Conservation (phyloP, 2,888 invertebrate species). For the Drosophila infuscata region DNA sequence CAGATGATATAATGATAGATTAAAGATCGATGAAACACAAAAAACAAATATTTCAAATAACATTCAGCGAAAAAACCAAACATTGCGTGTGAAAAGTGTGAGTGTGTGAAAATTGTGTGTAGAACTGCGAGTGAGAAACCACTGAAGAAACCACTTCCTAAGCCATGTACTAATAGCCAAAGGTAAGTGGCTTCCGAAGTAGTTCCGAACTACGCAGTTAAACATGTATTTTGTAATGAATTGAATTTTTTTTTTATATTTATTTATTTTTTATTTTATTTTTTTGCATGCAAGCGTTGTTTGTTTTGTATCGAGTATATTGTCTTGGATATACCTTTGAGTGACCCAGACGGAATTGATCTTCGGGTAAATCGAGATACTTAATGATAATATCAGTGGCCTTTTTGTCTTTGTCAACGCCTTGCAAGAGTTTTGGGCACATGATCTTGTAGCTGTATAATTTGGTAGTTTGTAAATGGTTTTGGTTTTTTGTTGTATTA, state of each 20-base stretch:
- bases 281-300: constrained; percentile 32
- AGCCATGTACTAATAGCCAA: constrained; percentile 66
- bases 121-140: background rate
- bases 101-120: constrained; percentile 11
- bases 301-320: constrained; percentile 64
- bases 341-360: constrained; percentile 97
- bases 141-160: constrained; percentile 18
- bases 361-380: constrained; percentile 93
- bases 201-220: background rate
- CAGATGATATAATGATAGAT: constrained; percentile 15
- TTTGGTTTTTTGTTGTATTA: constrained; percentile 43
- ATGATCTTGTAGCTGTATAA: constrained; percentile 99
- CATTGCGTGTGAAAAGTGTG: constrained; percentile 11
- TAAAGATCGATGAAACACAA: constrained; percentile 33
- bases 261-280: too few relatives aligned
- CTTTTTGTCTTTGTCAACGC: constrained; percentile 87
- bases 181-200: constrained; percentile 5
- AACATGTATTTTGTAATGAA: background rate
- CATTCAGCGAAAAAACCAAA: constrained; percentile 19
- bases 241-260: background rate
- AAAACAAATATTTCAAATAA: constrained; percentile 27
- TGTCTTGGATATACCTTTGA: constrained; percentile 92
- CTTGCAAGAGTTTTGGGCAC: constrained; percentile 93
- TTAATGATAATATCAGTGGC: constrained; percentile 94
- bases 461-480: constrained; percentile 56